These are phyloP conservation scores for Eudorcas thomsonii DNA, from an alignment of 2,113 vertebrate species.

Conservation along the genomic window DNA sequence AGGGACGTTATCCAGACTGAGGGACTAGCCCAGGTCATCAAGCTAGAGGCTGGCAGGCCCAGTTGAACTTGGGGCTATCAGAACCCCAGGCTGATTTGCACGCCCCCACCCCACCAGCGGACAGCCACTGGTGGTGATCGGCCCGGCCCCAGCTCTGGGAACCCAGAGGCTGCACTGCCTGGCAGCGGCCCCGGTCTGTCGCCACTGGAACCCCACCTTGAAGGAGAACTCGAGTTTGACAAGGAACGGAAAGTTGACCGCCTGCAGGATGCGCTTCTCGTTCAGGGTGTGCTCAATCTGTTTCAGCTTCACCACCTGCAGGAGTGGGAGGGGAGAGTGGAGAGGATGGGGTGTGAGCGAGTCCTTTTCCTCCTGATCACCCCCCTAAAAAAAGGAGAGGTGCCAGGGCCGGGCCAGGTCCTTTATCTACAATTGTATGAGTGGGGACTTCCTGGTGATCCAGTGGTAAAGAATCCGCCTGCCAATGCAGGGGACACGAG, in stretches of 20 bases:
- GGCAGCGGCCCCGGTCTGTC: accelerated
- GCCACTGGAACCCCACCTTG: constrained; percentile 80
- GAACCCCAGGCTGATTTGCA: not conserved
- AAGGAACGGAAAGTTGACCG: constrained; percentile 93
- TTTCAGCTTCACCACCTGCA: constrained; percentile 94
- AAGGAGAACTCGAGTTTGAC: constrained; percentile 92
- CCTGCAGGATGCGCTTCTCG: constrained; percentile 94
- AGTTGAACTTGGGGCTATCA: not conserved
- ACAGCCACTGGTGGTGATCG: not conserved
- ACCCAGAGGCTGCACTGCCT: not conserved
- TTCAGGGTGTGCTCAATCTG: constrained; percentile 96
- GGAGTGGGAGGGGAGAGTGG: not conserved
- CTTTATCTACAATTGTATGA: not conserved
- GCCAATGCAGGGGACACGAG: not conserved
- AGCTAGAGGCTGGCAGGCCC: not conserved
- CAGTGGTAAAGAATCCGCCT: not conserved
- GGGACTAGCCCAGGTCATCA: not conserved
- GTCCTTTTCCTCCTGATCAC: not conserved
- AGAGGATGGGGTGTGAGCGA: not conserved
- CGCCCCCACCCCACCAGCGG: not conserved
- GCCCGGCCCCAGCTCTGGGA: not conserved
- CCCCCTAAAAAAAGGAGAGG: not conserved
- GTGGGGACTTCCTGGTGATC: not conserved
- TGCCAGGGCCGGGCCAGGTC: not conserved
- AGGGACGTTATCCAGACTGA: not conserved